A percentile compares a stretch with the other conserved stretches of the same genome.
Evolutionary conservation across 2,113 vertebrate species (phyloP).

Genomic region (Colinus virginianus): DNA sequence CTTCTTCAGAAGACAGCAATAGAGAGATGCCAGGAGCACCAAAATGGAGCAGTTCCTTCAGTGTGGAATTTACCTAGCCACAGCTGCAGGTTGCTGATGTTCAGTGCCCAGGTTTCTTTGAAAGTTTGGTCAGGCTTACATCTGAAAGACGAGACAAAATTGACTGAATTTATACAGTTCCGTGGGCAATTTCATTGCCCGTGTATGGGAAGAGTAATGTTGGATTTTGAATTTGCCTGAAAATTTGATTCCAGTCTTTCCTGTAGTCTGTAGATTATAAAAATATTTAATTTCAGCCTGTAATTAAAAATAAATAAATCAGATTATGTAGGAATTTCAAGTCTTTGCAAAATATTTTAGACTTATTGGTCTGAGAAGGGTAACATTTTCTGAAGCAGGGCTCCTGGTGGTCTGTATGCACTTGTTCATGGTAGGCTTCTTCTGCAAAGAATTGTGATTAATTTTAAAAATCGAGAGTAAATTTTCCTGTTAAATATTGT

Average conservation of each 20-base stretch:
- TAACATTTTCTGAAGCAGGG: neutral
- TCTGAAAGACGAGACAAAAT: neutral
- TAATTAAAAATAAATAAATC: constrained; percentile 8
- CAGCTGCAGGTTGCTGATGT: neutral
- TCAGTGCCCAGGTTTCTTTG: neutral
- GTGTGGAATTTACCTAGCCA: neutral
- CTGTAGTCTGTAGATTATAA: neutral
- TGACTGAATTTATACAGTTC: neutral
- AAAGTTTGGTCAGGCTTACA: neutral
- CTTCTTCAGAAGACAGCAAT: neutral
- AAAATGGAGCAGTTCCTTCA: neutral
- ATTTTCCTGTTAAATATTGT: neutral
- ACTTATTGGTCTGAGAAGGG: neutral
- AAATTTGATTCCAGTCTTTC: neutral
- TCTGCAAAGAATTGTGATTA: neutral
- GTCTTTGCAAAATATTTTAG: neutral
- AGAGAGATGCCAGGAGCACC: neutral
- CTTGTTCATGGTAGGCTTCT: neutral
- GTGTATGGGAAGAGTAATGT: neutral
- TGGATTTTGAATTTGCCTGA: neutral
- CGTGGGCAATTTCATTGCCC: neutral
- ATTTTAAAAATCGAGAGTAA: neutral
- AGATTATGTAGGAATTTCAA: neutral
- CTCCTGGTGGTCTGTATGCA: neutral
- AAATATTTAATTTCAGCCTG: constrained; percentile 1